phyloP scores from a whole-genome alignment of 2,113 vertebrate genomes.

The Cebidichthys violaceus region DNA sequence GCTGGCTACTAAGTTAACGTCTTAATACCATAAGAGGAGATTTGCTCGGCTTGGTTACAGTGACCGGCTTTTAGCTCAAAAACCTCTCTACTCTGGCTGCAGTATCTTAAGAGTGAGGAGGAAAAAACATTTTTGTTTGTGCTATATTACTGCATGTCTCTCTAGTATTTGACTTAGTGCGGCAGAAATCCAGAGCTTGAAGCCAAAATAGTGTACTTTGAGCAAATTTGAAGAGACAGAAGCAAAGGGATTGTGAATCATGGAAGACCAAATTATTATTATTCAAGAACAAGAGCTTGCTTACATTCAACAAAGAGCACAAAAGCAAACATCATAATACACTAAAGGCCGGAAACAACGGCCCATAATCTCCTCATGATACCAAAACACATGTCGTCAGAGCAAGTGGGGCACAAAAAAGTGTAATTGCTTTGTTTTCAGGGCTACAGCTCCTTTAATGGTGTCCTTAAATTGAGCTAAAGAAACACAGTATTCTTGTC shows the following conservation, averaged over 20 bases:
- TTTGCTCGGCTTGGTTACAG: slow-evolving; percentile 70
- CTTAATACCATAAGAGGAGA: slow-evolving; percentile 75
- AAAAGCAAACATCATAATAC: slow-evolving; percentile 26
- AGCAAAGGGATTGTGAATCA: slow-evolving; percentile 31
- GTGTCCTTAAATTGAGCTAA: slow-evolving; percentile 30
- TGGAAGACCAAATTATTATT: slow-evolving; percentile 48
- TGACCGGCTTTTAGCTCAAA: slow-evolving; percentile 60
- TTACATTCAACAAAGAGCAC: slow-evolving; percentile 33
- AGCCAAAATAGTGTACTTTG: slow-evolving; percentile 32
- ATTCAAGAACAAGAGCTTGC: slow-evolving; percentile 34
- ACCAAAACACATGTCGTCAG: not conserved
- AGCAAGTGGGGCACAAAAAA: slow-evolving; percentile 4
- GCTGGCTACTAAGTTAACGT: slow-evolving; percentile 64
- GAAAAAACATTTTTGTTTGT: slow-evolving; percentile 47
- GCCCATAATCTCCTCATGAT: slow-evolving; percentile 4
- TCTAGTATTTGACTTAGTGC: slow-evolving; percentile 35
- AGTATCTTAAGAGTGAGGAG: slow-evolving; percentile 24
- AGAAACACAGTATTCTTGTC: slow-evolving; percentile 35
- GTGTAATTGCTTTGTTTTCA: slow-evolving; percentile 26
- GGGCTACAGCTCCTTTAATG: slow-evolving; percentile 19
- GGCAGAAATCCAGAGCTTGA: slow-evolving; percentile 7
- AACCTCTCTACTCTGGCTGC: slow-evolving; percentile 56
- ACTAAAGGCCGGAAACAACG: slow-evolving; percentile 1
- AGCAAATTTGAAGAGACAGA: slow-evolving; percentile 28
- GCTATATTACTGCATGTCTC: slow-evolving; percentile 32